Base-by-base conservation (phyloP, 1,140 invertebrate species). In the Acyrthosiphon pisum region DNA sequence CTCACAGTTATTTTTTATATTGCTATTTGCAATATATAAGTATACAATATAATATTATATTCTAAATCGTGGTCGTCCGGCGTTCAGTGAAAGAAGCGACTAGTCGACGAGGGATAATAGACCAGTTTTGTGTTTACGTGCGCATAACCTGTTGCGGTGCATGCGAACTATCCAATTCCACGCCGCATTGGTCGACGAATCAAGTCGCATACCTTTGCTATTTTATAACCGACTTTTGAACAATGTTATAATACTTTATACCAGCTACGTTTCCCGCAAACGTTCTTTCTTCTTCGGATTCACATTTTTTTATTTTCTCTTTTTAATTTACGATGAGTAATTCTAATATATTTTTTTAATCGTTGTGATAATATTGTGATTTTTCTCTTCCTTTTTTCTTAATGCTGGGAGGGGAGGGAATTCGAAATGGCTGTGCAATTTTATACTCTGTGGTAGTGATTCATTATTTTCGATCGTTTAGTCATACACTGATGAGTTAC, bases 211-310 rank as follows among this genome's bases (percentile, higher is more conserved):
- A 35, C 46, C 26, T 87, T 87, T 20, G 86, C n/a, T 88, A 88
- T 88, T 48, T 48, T 48, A 30, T 46, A 46, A 87, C 23, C 23
- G 37, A 84, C 35, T 48, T 48, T 26, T 46, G 18, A 87, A 41
- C 83, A 84, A 84, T 86, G 37, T 41, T 84, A n/a, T n/a, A 84
- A 84, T 84, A 84, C 14, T 26, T n/a, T 68, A n/a, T 68, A 76
- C 60, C 6, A n/a, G 30, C 14, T n/a, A 76, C 30, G 14, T n/a
- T 76, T 76, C 60, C 6, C 14, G n/a, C n/a, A n/a, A 76, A 76
- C 60, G 2, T 4, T 76, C 14, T 6, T 68, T 68, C 14, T 68
- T 68, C 60, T 76, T n/a, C 14, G 14, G 60, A 76, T 76, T 76
- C 30, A 76, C n/a, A 76, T 76, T 76, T 76, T 60, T 30, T 60